phyloP scores from a whole-genome alignment of 2,797 vertebrate genomes.

The Micropoecilia bifurca region DNA sequence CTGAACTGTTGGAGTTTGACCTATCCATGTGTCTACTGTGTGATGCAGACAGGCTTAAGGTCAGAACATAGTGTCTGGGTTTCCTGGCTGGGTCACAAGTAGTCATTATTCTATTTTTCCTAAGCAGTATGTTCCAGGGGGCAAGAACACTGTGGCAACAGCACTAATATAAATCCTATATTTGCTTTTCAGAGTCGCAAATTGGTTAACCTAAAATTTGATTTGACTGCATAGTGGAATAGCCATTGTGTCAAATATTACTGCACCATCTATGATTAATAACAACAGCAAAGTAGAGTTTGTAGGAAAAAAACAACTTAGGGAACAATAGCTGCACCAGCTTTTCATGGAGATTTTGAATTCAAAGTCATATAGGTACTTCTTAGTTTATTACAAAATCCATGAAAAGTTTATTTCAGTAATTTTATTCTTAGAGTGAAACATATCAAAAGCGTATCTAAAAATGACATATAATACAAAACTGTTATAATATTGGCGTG shows the following conservation, averaged over 20 bases:
- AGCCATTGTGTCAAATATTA: slow-evolving; percentile 8
- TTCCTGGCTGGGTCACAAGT: slow-evolving; percentile 2
- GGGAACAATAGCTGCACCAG: neutral
- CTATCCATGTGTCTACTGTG: slow-evolving; percentile 5
- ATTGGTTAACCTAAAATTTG: neutral
- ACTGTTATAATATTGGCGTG: neutral
- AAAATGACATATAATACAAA: neutral
- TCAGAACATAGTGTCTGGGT: slow-evolving; percentile 2
- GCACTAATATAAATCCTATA: slow-evolving; percentile 30
- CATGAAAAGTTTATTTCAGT: neutral
- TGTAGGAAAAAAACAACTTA: neutral
- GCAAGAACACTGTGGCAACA: slow-evolving; percentile 3
- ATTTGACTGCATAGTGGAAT: slow-evolving; percentile 5
- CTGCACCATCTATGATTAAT: slow-evolving; percentile 4
- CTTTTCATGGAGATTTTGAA: neutral
- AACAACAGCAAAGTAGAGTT: neutral
- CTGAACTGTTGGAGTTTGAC: slow-evolving; percentile 11
- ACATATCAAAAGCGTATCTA: neutral
- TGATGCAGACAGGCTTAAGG: neutral
- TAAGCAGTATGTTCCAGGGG: slow-evolving; percentile 11
- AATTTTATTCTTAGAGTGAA: neutral
- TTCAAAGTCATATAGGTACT: neutral
- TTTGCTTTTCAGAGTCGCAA: slow-evolving; percentile 16
- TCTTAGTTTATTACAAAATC: neutral
- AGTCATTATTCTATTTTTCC: slow-evolving; percentile 8